These are phyloP conservation scores for Dipus sagitta DNA, from an alignment of 2,797 vertebrate species.

Conservation along the genomic window DNA sequence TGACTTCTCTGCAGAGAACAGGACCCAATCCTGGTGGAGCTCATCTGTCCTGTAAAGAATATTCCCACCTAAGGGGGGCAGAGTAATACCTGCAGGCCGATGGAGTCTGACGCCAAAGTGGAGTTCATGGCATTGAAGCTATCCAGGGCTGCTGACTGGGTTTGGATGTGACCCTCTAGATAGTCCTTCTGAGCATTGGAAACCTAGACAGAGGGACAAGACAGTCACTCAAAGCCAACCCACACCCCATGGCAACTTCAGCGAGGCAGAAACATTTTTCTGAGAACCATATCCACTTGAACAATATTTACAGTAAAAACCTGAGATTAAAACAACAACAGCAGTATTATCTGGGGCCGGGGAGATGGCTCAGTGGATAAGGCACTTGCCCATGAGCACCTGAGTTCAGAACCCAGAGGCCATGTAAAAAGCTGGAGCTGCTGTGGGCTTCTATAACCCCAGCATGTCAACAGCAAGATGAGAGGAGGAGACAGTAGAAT, in stretches of 20 bases:
- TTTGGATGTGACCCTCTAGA: constrained; percentile 93
- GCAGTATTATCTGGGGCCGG: no score
- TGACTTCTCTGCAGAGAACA: background rate
- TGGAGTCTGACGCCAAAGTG: constrained; percentile 93
- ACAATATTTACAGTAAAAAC: background rate
- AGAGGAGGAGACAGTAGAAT: no score
- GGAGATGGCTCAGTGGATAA: no score
- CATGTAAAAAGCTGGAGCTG: no score
- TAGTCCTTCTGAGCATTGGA: constrained; percentile 92
- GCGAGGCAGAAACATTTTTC: constrained; percentile 59
- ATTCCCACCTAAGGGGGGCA: accelerated
- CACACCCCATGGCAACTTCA: constrained; percentile 20
- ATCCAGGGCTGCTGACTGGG: constrained; percentile 93
- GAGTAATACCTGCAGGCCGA: constrained; percentile 93
- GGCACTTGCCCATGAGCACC: no score
- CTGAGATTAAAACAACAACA: background rate
- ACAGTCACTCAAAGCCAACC: constrained; percentile 50
- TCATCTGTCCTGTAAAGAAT: background rate
- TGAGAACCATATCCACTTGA: background rate
- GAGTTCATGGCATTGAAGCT: constrained; percentile 95
- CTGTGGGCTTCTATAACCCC: no score
- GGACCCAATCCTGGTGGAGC: background rate
- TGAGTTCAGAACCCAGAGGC: no score
- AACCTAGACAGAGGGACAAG: constrained; percentile 86
- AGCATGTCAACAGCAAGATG: no score